Evolutionary conservation across 2,797 vertebrate genomes (phyloP).

Genomic region (Sebastes miniatus): DNA sequence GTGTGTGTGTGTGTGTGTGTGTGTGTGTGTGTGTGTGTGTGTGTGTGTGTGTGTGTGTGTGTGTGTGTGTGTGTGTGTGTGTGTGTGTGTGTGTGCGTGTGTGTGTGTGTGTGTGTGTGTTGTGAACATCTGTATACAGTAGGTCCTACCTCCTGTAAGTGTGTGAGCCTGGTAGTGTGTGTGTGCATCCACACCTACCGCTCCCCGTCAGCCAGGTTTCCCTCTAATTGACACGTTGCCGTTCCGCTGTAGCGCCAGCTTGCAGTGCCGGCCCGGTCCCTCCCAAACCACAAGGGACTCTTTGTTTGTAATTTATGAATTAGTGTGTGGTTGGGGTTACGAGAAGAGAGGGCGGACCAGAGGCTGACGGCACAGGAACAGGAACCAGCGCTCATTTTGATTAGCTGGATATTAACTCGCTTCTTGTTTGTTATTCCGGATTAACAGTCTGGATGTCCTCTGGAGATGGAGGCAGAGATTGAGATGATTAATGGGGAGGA

Average conservation of each 20-base stretch:
- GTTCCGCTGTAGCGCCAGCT: conserved; percentile 37
- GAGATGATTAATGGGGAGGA: conserved; percentile 19
- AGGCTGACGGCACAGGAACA: conserved; percentile 41
- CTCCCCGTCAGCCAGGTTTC: conserved; percentile 51
- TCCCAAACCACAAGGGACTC: conserved; percentile 77
- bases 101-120: background rate
- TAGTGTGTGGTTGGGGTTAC: conserved; percentile 73
- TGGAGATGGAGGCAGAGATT: too few relatives aligned
- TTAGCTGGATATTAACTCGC: conserved; percentile 22
- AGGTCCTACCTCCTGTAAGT: background rate
- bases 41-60: background rate
- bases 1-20: too few relatives aligned
- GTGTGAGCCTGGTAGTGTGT: conserved; percentile 17
- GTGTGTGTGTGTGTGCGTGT: background rate
- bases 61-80: background rate
- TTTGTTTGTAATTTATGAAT: conserved; percentile 79
- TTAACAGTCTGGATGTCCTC: conserved; percentile 4
- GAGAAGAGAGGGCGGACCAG: conserved; percentile 33
- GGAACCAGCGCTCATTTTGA: conserved; percentile 38
- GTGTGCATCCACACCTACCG: conserved; percentile 48
- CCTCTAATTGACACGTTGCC: conserved; percentile 48
- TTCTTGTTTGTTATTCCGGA: conserved; percentile 51
- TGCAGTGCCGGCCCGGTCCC: conserved; percentile 45
- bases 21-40: background rate
- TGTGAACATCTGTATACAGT: conserved; percentile 9